phyloP scores from a whole-genome alignment of 2,888 invertebrate species.

The Lycophotia porphyrea region DNA sequence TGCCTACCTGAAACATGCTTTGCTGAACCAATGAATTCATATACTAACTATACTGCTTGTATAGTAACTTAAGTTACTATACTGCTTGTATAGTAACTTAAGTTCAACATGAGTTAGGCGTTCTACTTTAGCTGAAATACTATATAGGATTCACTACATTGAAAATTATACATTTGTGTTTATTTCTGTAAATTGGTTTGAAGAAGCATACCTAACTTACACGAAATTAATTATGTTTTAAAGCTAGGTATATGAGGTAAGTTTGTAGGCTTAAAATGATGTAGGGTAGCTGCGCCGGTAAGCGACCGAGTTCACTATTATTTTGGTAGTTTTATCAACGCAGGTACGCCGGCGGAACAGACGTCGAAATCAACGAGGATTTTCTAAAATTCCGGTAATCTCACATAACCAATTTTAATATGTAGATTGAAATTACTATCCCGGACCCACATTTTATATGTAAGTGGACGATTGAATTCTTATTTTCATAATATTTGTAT shows the following conservation, averaged over 20 bases:
- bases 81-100: slow-evolving; percentile 18
- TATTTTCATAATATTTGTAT: neutral
- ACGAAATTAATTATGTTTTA: neutral
- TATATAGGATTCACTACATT: neutral
- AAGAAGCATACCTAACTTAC: neutral
- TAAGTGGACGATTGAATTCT: neutral
- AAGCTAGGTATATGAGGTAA: neutral
- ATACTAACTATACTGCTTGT: slow-evolving; percentile 24
- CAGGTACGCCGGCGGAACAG: no score
- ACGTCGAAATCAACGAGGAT: neutral
- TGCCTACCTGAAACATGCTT: slow-evolving; percentile 32
- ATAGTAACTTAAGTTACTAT: slow-evolving; percentile 1
- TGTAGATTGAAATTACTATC: neutral
- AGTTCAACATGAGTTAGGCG: neutral
- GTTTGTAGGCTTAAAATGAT: neutral
- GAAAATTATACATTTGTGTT: neutral
- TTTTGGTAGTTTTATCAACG: no score
- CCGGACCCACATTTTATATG: neutral
- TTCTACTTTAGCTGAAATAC: neutral
- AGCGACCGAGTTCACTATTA: neutral
- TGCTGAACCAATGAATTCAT: slow-evolving; percentile 24
- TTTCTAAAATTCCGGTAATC: neutral
- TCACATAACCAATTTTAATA: neutral
- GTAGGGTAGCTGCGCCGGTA: neutral
- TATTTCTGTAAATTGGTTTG: neutral